Evolutionary conservation across 2,113 vertebrate species (phyloP).

Genomic region (Eleginops maclovinus): DNA sequence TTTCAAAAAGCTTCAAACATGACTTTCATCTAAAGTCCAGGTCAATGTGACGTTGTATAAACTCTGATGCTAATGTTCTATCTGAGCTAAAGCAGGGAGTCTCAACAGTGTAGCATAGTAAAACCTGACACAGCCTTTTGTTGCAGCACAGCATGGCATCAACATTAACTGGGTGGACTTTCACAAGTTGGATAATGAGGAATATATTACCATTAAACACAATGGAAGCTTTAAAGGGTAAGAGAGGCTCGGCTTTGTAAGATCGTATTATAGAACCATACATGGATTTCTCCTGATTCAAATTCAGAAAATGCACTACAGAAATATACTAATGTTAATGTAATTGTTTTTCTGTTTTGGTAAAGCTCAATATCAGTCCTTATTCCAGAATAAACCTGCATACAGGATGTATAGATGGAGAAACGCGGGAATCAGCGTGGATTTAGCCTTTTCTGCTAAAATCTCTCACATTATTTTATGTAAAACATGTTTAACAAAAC

Average conservation of each 20-base stretch:
- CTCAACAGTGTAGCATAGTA: not conserved
- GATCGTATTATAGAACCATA: not conserved
- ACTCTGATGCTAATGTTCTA: conserved; percentile 34
- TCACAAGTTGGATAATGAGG: not conserved
- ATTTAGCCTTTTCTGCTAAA: not conserved
- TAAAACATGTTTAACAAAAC: too few relatives aligned
- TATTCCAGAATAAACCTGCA: not conserved
- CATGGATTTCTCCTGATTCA: too few relatives aligned
- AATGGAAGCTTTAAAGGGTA: not conserved
- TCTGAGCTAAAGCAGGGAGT: not conserved
- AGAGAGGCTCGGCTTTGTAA: not conserved
- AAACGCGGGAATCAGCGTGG: accelerated
- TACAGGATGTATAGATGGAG: not conserved
- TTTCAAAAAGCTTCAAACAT: conserved; percentile 49
- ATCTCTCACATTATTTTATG: too few relatives aligned
- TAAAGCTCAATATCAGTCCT: too few relatives aligned
- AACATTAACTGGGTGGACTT: not conserved
- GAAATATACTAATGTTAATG: too few relatives aligned
- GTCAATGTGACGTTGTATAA: conserved; percentile 47
- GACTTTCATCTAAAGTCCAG: conserved; percentile 51
- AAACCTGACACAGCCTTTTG: conserved; percentile 17
- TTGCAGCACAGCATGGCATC: not conserved
- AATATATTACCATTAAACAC: conserved; percentile 21
- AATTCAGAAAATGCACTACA: too few relatives aligned
- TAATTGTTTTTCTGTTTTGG: too few relatives aligned